Evolutionary conservation across 2,888 invertebrate species (phyloP), one percentile per base, ranked within the genome.

Genomic region (Chrysolina americana): DNA sequence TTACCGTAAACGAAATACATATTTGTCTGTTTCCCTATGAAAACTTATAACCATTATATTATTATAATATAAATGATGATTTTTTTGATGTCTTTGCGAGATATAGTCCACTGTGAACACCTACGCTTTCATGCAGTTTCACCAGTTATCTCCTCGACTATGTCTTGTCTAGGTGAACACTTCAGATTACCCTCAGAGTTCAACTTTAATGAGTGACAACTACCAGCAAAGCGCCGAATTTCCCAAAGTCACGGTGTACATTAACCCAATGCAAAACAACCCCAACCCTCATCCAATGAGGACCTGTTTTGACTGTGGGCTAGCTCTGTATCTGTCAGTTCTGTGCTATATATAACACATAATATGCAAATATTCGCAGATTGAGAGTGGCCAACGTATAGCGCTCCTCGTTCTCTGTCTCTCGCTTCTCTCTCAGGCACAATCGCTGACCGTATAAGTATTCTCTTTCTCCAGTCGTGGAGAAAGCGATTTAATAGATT

Each of bases 341-440:
- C 70, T 68, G 65, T 41, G 78, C 73, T 73, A 77, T 78, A 76
- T 78, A 78, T 77, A 77, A 77, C 77, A 74, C 76, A 77, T 75
- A 76, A 78, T 78, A 78, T 78, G 78, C 78, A 78, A 78, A 78
- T 78, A 23, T 77, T 77, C 69, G 47, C 74, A 78, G 72, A 74
- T 77, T 78, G 73, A 78, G 78, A 76, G 77, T 78, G 72, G 76
- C 76, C 76, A 77, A 56, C 69, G 66, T 72, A 65, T 65, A 72
- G 70, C 56, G 71, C 41, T 28, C 13, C 36, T 71, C 72, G 68
- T 75, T 50, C 48, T 50, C 48, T 50, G n/a, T 69, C 71, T 68
- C 76, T 75, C 76, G 71, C 76, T 28, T 69, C 71, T 68, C 76
- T 75, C 76, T 72, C 78, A 74, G 68, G 72, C 65, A 73, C 78